Evolutionary conservation across 2,797 vertebrate species (phyloP), one percentile per base, ranked within the genome.

Genomic region (Hemitrygon akajei): DNA sequence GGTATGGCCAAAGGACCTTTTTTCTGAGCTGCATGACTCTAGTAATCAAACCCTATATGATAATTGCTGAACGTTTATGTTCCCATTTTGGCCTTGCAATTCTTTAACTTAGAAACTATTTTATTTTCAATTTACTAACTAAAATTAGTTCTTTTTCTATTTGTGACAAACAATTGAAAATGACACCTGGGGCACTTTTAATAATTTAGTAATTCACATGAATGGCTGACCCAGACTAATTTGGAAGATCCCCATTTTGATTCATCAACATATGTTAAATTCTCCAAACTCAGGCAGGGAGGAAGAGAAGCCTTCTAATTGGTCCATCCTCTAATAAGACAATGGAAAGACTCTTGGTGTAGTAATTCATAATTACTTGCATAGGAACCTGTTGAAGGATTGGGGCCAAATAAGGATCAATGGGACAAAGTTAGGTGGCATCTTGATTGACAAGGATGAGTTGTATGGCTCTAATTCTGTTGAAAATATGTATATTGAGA

Each of bases 101-200:
- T 30, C 7, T 84, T 58, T 30, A 56, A 47, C 47, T 47, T 47
- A 47, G 47, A 94, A 94, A 77, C 94, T 77, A 93, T 94, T 91
- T 47, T 47, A 47, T 47, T 47, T 47, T 47, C 47, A 47, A 47
- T 47, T 47, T 47, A 47, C 47, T 47, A 47, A 47, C 47, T 47
- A 47, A 47, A 47, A 47, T 56, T 22, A 82, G 40, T 56, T 25
- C 81, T 82, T 58, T 82, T 9, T 27, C 89, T 84, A 20, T 9
- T 58, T 77, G 40, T 4, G 10, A 56, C 27, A 12, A 79, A 82
- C 20, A 93, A 47, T 47, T 47, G 47, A 56, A 80, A 94, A 47
- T n/a, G 60, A 58, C 63, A 86, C n/a, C 79, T 94, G 2, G 16
- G 79, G 20, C 11, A 47, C 9, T 47, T 82, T 9, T 7, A 9